Conservation (phyloP, 2,113 vertebrate genomes). For the Emydocephalus ijimae region DNA sequence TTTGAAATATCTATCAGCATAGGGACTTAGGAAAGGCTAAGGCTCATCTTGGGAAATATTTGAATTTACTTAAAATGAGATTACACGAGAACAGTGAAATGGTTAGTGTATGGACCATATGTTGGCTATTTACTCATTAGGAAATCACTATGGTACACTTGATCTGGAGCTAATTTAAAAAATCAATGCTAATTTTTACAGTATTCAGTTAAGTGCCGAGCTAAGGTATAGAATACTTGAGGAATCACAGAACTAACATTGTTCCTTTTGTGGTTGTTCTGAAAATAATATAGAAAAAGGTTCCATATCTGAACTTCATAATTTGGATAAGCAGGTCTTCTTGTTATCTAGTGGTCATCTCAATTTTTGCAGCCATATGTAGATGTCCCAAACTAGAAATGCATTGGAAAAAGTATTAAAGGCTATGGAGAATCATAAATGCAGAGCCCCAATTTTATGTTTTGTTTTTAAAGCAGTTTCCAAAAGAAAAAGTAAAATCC, state of each 20-base stretch:
- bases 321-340: not conserved
- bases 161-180: not conserved
- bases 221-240: not conserved
- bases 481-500: conserved; percentile 14
- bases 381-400: not conserved
- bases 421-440: rapidly evolving
- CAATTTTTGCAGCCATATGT: not conserved
- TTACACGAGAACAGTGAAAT: not conserved
- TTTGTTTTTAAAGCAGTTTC: not conserved
- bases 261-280: not conserved
- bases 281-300: not conserved
- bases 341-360: not conserved
- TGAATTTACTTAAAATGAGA: not conserved
- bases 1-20: not conserved
- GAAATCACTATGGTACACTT: not conserved
- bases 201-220: not conserved
- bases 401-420: rapidly evolving
- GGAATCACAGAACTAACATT: not conserved
- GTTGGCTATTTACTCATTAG: not conserved
- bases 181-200: not conserved
- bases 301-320: not conserved
- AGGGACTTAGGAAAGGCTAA: not conserved
- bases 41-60: not conserved
- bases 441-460: not conserved
- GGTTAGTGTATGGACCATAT: not conserved